A percentile compares a stretch with the other conserved stretches of the same genome.
phyloP scores from a whole-genome alignment of 1,140 invertebrate species.

The Trachymyrmex cornetzi region DNA sequence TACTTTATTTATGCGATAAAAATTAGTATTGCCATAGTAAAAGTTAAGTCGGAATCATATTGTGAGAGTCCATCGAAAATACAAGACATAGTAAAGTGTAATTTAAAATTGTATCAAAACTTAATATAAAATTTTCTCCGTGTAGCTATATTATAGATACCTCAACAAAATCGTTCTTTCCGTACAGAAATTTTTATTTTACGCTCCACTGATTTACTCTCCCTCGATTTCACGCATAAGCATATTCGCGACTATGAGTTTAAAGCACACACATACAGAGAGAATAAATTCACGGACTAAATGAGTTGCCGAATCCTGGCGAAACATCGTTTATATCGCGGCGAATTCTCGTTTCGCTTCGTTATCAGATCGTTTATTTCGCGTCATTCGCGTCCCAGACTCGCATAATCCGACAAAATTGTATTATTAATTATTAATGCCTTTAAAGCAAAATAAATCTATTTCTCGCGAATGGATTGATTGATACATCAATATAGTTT shows the following conservation, averaged over 20 bases:
- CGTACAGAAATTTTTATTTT: slow-evolving; percentile 31
- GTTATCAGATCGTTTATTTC: slow-evolving; percentile 49
- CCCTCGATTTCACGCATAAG: slow-evolving; percentile 26
- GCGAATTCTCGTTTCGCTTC: slow-evolving; percentile 54
- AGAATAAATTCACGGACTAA: slow-evolving; percentile 49
- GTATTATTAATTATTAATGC: slow-evolving; percentile 51
- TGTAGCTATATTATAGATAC: no score
- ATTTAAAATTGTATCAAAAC: no score
- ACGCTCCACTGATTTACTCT: background rate
- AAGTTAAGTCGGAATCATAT: no score
- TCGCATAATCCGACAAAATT: slow-evolving; percentile 31
- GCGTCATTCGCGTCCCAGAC: slow-evolving; percentile 29
- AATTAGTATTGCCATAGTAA: no score
- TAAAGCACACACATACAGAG: slow-evolving; percentile 37
- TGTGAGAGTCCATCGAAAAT: no score
- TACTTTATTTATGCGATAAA: no score
- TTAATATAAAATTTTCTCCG: no score
- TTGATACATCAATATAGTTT: background rate
- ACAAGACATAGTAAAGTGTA: no score
- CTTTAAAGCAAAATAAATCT: slow-evolving; percentile 47
- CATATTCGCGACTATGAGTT: slow-evolving; percentile 15
- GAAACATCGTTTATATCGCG: slow-evolving; percentile 58
- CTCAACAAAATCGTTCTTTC: no score
- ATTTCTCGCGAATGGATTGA: slow-evolving; percentile 22
- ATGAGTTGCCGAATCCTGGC: slow-evolving; percentile 48